Evolutionary conservation across 2,113 vertebrate genomes (phyloP).

Genomic region (Nannobrachium achirus): DNA sequence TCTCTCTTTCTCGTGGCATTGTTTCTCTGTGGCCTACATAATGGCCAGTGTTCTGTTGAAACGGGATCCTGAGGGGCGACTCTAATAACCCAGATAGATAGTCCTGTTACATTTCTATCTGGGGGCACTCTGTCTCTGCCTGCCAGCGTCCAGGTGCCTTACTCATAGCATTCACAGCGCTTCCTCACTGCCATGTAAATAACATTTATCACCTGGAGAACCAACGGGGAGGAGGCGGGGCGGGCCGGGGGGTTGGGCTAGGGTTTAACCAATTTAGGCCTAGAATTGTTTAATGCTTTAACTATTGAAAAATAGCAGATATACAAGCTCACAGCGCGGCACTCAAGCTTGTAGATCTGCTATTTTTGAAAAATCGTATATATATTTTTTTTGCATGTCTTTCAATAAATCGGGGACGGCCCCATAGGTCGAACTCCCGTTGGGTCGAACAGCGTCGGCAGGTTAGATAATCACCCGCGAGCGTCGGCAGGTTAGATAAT

Average conservation of each 20-base stretch:
- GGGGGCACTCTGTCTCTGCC: constrained; percentile 81
- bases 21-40: constrained; percentile 84
- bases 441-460: too few species aligned
- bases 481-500: too few species aligned
- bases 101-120: constrained; percentile 84
- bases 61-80: constrained; percentile 78
- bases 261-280: too few species aligned
- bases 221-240: constrained; percentile 7
- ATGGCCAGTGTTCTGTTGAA: constrained; percentile 76
- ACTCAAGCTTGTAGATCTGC: too few species aligned
- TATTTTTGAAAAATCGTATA: too few species aligned
- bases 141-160: constrained; percentile 79
- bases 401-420: too few species aligned
- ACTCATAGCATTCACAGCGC: constrained; percentile 77
- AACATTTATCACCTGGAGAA: constrained; percentile 79
- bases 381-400: too few species aligned
- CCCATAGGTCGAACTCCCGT: too few species aligned
- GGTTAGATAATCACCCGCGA: too few species aligned
- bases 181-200: constrained; percentile 82
- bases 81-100: constrained; percentile 87
- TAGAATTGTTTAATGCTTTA: too few species aligned
- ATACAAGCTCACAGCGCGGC: too few species aligned
- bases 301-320: too few species aligned
- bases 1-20: constrained; percentile 56
- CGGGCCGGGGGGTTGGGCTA: background rate